Evolutionary conservation across 2,797 vertebrate species (phyloP).

Genomic region (Gallinago solitaria): DNA sequence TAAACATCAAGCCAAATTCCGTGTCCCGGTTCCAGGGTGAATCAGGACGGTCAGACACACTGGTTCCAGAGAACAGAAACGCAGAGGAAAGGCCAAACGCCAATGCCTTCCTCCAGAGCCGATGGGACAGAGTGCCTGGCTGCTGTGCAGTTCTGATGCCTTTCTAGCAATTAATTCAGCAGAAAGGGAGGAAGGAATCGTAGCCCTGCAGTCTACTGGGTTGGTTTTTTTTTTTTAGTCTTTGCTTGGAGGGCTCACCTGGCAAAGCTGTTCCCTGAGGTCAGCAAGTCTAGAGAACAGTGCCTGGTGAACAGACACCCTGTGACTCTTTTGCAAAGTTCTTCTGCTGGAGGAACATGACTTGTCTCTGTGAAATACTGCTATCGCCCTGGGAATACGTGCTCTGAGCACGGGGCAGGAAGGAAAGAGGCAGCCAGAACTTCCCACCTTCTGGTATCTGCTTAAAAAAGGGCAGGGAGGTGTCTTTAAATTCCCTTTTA

Average conservation of each 20-base stretch:
- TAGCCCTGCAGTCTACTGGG: background rate
- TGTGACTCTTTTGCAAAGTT: background rate
- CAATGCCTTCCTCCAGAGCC: background rate
- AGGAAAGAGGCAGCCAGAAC: background rate
- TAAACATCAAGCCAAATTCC: background rate
- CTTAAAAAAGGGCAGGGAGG: background rate
- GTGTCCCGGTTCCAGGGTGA: background rate
- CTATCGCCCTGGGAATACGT: background rate
- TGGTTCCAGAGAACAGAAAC: constrained; percentile 6
- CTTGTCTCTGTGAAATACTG: background rate
- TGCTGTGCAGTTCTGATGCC: background rate
- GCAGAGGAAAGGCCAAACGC: background rate
- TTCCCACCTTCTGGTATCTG: background rate
- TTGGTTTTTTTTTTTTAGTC: background rate
- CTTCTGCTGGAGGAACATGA: background rate
- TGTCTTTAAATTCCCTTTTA: background rate
- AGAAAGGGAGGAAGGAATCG: background rate
- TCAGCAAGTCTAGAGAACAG: background rate
- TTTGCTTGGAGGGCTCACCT: constrained; percentile 18
- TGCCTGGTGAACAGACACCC: background rate
- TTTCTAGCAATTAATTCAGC: constrained; percentile 10
- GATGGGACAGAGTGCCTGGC: background rate
- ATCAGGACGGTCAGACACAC: background rate
- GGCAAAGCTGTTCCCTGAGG: constrained; percentile 19
- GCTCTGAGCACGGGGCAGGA: background rate